Base-by-base conservation (phyloP, 2,113 vertebrate species). In the Accipiter cooperii region DNA sequence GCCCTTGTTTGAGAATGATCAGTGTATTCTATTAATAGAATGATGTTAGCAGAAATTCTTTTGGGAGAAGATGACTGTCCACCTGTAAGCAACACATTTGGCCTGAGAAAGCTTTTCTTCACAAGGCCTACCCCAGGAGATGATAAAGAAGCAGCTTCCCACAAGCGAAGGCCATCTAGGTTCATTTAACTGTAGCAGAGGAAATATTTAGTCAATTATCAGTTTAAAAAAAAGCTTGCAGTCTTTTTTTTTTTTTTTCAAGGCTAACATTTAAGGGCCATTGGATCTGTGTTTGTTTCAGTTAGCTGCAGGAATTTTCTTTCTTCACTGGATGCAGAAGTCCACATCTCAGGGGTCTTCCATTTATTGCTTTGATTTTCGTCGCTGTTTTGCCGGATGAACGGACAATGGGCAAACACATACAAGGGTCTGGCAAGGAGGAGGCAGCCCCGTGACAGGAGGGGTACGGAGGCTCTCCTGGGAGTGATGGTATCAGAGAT, bases 21-120 rank as follows among this genome's bases (percentile, higher is more conserved):
- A 57, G 71, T 11, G 10, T 63, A 26, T 61, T 71, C 97, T 97
- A 95, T 96, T 97, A 96, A 97, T 79, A 97, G 92, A 42, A 33
- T 2, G 2, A 58, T 7, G 47, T 34, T 69, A 93, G 82, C 66
- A 89, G 63, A 90, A 79, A 42, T 60, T 61, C 42, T 55, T 57
- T 58, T 1, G 9, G 40, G n/a, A 79, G 74, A 63, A 92, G 63
- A 87, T n/a, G 33, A 25, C 29, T 66, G 74, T 61, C 87, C 75
- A 94, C 49, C 57, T 91, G 33, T 60, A 77, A 80, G 87, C 57
- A 70, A 40, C 8, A 29, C 16, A 17, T 46, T 42, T 49, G n/a
- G 49, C 44, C 34, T 42, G 7, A 85, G 49, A 74, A 65, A 38
- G 31, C 22, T 85, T 60, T 94, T n/a, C 74, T 61, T 33, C 54